A percentile compares a stretch with the other conserved stretches of the same genome.
phyloP scores from a whole-genome alignment of 2,113 vertebrate genomes.

The Asarcornis scutulata region DNA sequence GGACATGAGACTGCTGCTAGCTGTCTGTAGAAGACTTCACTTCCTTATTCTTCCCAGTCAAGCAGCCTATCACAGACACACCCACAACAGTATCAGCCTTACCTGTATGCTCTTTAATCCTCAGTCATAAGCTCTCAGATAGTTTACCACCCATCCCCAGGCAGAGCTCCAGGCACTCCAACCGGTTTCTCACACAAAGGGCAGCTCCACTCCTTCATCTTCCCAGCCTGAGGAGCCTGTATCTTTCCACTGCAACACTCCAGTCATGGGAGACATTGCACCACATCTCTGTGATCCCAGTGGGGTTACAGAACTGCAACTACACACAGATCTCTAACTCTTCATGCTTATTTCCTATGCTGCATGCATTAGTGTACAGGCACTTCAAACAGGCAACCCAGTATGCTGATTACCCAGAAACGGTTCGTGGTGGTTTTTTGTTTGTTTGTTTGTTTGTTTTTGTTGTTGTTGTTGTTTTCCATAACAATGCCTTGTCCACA shows the following conservation, averaged over 20 bases:
- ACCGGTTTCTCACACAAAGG: not conserved
- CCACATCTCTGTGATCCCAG: rapidly evolving
- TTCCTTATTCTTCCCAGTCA: not conserved
- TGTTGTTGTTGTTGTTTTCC: too few species aligned
- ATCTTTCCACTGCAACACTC: not conserved
- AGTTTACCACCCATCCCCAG: not conserved
- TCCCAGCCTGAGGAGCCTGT: not conserved
- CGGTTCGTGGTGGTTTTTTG: not conserved
- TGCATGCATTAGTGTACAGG: rapidly evolving
- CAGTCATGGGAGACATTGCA: not conserved
- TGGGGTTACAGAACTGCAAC: not conserved
- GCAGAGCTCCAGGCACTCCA: not conserved
- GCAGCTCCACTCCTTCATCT: not conserved
- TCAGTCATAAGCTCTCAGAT: not conserved
- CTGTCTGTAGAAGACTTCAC: not conserved
- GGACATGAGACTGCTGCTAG: not conserved
- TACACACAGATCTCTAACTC: not conserved
- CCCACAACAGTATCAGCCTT: not conserved
- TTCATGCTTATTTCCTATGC: not conserved
- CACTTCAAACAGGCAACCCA: not conserved
- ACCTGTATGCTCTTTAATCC: not conserved
- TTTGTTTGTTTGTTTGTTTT: too few species aligned
- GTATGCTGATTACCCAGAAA: not conserved
- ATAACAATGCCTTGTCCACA: not conserved
- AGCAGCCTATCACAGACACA: not conserved